phyloP scores from a whole-genome alignment of 2,888 invertebrate species.

The Melanargia galathea region DNA sequence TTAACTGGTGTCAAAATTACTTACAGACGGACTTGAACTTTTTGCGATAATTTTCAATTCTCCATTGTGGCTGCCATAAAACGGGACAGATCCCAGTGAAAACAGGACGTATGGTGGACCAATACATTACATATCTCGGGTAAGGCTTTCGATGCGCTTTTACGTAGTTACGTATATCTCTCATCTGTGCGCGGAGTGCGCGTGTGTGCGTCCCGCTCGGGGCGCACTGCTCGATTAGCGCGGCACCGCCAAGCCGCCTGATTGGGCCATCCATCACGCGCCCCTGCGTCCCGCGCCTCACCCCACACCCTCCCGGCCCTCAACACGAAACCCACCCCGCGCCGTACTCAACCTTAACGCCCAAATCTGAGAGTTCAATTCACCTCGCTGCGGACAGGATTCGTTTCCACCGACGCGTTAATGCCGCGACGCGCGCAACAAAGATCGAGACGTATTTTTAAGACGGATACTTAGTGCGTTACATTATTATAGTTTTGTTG shows the following conservation, averaged over 20 bases:
- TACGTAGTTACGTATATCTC: slow-evolving; percentile 56
- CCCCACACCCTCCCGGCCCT: slow-evolving; percentile 51
- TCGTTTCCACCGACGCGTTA: slow-evolving; percentile 58
- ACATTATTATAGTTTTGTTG: slow-evolving; percentile 78
- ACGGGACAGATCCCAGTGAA: slow-evolving; percentile 18
- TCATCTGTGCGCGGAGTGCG: slow-evolving; percentile 41
- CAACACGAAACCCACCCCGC: slow-evolving; percentile 39
- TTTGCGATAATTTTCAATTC: too few relatives aligned
- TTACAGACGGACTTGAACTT: too few relatives aligned
- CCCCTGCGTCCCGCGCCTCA: slow-evolving; percentile 68
- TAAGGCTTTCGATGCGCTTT: slow-evolving; percentile 67
- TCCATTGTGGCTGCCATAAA: slow-evolving; percentile 13
- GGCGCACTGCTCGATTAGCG: slow-evolving; percentile 78
- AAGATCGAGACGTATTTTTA: slow-evolving; percentile 76
- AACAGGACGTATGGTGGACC: slow-evolving; percentile 25
- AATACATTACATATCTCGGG: slow-evolving; percentile 51
- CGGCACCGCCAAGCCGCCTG: slow-evolving; percentile 78
- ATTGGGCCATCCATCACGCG: slow-evolving; percentile 83
- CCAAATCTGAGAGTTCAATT: slow-evolving; percentile 16
- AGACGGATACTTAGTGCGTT: slow-evolving; percentile 81
- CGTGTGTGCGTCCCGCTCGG: slow-evolving; percentile 69
- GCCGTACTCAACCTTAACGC: slow-evolving; percentile 51
- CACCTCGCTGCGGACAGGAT: slow-evolving; percentile 26
- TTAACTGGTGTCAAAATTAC: too few relatives aligned
- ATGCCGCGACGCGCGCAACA: slow-evolving; percentile 72